Evolutionary conservation across 2,888 invertebrate genomes (phyloP), one percentile per base, ranked within the genome.

Genomic region (Anorthoa munda): DNA sequence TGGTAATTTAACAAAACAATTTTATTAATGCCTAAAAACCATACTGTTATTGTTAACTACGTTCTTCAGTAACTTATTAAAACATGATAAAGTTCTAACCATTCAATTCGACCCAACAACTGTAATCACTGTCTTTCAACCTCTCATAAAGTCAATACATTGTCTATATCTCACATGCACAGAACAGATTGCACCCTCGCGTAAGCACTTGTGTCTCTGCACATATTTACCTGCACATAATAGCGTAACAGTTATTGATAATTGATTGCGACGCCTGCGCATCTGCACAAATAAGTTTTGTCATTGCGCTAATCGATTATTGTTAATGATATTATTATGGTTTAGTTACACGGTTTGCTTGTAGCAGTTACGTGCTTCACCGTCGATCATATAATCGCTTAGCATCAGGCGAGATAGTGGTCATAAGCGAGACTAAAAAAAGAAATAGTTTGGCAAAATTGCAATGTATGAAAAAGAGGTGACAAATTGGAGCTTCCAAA

Each of bases 281-380:
- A 77, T 50, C 77, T 77, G 72, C 45, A 53, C 66, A 77, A 77
- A 77, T 58, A 77, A 39, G 26, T 46, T 45, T 23, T 23, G 55
- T 45, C 17, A 46, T 2, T 23, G 21, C 56, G 21, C 68, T 50
- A 56, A 76, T 70, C 56, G 21, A 76, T 70, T 61, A 61, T 39
- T 53, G 21, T 46, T 45, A 7, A 17, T 11, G 31, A 17, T n/a
- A 18, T 39, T n/a, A 18, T 39, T 15, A 39, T 58, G n/a, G 31
- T 17, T 4, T 17, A 9, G 15, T 21, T 55, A 48, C 46, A 17
- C 23, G 53, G 31, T 71, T 39, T 60, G 39, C n/a, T 9, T 39
- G 51, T 23, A n/a, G 15, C 13, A 26, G 17, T 9, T 7, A 21
- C n/a, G n/a, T n/a, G n/a, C n/a, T n/a, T n/a, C n/a, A n/a, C n/a